phyloP scores from a whole-genome alignment of 2,888 invertebrate genomes.

The Aradus depressus region DNA sequence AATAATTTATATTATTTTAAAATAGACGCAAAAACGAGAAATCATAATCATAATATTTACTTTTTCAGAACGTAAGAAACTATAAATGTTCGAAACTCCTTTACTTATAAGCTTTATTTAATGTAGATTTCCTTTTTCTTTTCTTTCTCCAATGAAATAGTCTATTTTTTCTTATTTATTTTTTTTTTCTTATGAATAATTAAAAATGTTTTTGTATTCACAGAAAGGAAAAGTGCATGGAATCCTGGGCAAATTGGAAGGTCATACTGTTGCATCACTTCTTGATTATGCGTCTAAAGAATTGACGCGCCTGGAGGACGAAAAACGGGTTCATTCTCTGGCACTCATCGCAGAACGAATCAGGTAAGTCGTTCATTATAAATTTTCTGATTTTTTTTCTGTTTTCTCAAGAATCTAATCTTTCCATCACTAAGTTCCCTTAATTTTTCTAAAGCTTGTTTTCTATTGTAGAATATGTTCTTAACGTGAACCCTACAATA shows the following conservation, averaged over 20 bases:
- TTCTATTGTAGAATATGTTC: too few relatives aligned
- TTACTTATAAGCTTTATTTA: too few relatives aligned
- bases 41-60: neutral
- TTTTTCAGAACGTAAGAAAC: too few relatives aligned
- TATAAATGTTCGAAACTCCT: too few relatives aligned
- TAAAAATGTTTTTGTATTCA: too few relatives aligned
- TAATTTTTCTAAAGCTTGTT: too few relatives aligned
- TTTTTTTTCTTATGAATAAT: too few relatives aligned
- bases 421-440: too few relatives aligned
- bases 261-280: neutral
- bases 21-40: neutral
- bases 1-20: neutral
- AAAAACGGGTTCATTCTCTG: constrained; percentile 4
- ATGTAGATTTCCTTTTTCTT: too few relatives aligned
- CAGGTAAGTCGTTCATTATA: neutral
- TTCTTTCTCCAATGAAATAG: neutral
- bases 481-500: neutral
- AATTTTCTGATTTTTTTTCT: too few relatives aligned
- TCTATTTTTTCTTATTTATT: neutral
- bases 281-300: constrained; percentile 7
- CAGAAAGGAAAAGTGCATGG: constrained; percentile 6
- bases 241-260: constrained; percentile 1
- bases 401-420: too few relatives aligned
- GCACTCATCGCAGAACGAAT: constrained; percentile 7
- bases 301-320: constrained; percentile 3